Evolutionary conservation across 2,888 invertebrate genomes (phyloP), one percentile per base, ranked within the genome.

Genomic region (Hypomecis punctinalis): DNA sequence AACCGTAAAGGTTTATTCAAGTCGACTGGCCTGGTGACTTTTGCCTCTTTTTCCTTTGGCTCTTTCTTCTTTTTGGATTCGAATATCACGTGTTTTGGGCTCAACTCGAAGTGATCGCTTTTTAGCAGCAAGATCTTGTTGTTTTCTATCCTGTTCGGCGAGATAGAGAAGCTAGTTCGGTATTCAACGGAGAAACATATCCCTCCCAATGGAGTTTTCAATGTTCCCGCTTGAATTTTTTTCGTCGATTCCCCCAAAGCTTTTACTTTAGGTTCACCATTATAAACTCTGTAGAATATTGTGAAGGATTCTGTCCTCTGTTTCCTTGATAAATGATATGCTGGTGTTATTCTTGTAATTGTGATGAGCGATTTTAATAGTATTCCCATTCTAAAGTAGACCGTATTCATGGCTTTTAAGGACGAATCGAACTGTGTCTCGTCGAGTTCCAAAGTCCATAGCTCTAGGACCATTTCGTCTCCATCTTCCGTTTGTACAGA

Each of bases 381-480:
- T 66, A 97, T 96, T 47, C 98, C 97, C 98, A 99, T 98, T 80
- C 98, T 95, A 84, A 97, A 98, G 85, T 99, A 99, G 0, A 98
- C 96, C 0, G 96, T 96, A 76, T 97, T 96, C 77, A 96, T 95
- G 13, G 97, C 95, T 81, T 96, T 95, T 10, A 95, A 85, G 0
- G 94, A 93, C 6, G 95, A 94, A 82, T 96, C 96, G 72, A 94
- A 95, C 76, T 95, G 95, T 66, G 96, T 95, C 13, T 96, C 94
- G 66, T 95, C 91, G 35, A 97, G 90, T 71, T 95, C 94, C 64
- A 98, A 89, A 60, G 96, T 96, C 98, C 98, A 99, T 11, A 97
- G 95, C 89, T 99, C 99, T 52, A 99, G 92, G 62, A 97, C 96
- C 97, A 98, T 97, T 77, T 96, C 96, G 80, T 98, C 98, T 8